Conservation (phyloP, 1,140 invertebrate species). For the Hycleus phaleratus region DNA sequence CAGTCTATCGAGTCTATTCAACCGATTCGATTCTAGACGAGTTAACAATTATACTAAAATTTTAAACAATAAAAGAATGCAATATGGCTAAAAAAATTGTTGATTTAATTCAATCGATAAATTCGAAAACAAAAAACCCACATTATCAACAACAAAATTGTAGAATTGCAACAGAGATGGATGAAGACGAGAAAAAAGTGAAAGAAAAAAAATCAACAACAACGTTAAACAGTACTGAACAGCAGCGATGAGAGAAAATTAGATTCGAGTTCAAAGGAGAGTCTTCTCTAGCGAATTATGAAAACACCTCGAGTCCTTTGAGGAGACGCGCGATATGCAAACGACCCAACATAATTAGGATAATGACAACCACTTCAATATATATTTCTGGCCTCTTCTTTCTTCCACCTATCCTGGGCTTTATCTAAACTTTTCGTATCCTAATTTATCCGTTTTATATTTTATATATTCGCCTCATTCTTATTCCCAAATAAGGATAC, state of each 20-base stretch:
- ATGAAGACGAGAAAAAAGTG: slow-evolving; percentile 11
- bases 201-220: slow-evolving; percentile 39
- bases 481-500: slow-evolving; percentile 11
- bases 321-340: slow-evolving; percentile 39
- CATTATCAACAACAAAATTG: too few relatives aligned
- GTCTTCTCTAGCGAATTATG: slow-evolving; percentile 37
- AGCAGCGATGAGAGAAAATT: slow-evolving; percentile 37
- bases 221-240: slow-evolving; percentile 32
- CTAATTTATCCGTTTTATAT: slow-evolving; percentile 21
- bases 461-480: background rate
- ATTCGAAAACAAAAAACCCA: too few relatives aligned
- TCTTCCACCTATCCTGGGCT: background rate
- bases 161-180: too few relatives aligned
- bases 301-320: slow-evolving; percentile 41
- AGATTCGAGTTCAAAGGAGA: slow-evolving; percentile 39
- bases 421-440: slow-evolving; percentile 1
- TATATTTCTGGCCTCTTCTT: slow-evolving; percentile 17
- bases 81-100: too few relatives aligned
- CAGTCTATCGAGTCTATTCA: too few relatives aligned
- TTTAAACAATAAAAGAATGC: too few relatives aligned
- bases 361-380: slow-evolving; percentile 39
- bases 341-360: slow-evolving; percentile 41
- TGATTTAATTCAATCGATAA: too few relatives aligned
- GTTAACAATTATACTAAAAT: too few relatives aligned
- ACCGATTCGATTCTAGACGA: too few relatives aligned